phyloP scores from a whole-genome alignment of 1,140 invertebrate species.

The Gryllus bimaculatus region DNA sequence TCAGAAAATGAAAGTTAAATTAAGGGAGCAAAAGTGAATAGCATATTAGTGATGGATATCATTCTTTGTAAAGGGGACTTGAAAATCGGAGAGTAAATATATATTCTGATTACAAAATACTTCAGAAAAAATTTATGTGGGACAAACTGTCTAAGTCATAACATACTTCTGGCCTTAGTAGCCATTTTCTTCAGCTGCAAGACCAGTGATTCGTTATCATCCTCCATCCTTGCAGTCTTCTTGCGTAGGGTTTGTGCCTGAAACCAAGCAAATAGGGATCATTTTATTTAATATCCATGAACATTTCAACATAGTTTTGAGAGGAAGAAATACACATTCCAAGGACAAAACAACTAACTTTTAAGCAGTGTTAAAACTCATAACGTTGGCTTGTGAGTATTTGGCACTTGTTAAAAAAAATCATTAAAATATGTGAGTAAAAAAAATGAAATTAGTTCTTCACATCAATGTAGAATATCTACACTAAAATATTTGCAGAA shows the following conservation, averaged over 20 bases:
- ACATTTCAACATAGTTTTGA: not conserved
- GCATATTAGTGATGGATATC: constrained; percentile 12
- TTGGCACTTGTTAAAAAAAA: too few relatives aligned
- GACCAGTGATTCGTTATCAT: constrained; percentile 86
- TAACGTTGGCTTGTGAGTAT: too few relatives aligned
- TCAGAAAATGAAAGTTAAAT: constrained; percentile 19
- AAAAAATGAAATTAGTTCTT: too few relatives aligned
- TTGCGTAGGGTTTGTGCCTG: constrained; percentile 73
- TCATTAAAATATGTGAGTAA: too few relatives aligned
- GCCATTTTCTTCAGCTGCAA: constrained; percentile 91
- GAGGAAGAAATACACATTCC: constrained; percentile 1
- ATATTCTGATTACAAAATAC: not conserved
- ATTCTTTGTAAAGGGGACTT: not conserved
- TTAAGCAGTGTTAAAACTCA: not conserved
- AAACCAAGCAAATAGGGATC: constrained; percentile 29
- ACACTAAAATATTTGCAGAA: too few relatives aligned
- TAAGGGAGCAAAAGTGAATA: constrained; percentile 27
- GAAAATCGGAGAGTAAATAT: not conserved
- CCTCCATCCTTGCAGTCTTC: constrained; percentile 78
- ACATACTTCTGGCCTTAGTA: constrained; percentile 66
- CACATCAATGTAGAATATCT: too few relatives aligned
- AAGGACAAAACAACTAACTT: not conserved
- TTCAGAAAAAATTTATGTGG: not conserved
- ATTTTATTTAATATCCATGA: not conserved
- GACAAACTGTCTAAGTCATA: not conserved